Conservation (phyloP, 2,113 vertebrate species). For the Tringa solitaria region DNA sequence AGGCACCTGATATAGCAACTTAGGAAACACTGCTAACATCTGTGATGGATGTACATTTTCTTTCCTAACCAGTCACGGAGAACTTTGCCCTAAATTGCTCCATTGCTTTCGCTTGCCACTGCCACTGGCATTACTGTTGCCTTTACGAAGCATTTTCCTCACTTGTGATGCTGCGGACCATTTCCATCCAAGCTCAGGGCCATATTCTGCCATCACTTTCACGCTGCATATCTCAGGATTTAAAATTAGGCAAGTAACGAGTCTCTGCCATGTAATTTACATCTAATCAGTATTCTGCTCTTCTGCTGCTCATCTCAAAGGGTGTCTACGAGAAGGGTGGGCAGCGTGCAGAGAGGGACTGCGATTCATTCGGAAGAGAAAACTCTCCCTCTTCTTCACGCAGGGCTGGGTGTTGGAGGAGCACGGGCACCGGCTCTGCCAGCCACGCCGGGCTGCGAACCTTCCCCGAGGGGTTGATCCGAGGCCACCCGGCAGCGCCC, state of each 20-base stretch:
- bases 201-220: constrained; percentile 59
- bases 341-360: constrained; percentile 5
- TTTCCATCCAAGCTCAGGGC: constrained; percentile 57
- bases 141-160: constrained; percentile 55
- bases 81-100: constrained; percentile 42
- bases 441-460: neutral
- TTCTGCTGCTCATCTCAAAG: constrained; percentile 48
- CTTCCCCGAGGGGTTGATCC: neutral
- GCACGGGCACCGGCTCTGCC: neutral
- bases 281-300: constrained; percentile 60
- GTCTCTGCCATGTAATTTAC: constrained; percentile 59
- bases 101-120: neutral
- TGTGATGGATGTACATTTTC: neutral
- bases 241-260: constrained; percentile 65
- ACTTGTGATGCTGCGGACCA: constrained; percentile 26
- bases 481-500: neutral
- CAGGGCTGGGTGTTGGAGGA: neutral
- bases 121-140: neutral
- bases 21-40: neutral
- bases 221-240: constrained; percentile 59
- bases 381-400: neutral
- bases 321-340: constrained; percentile 57
- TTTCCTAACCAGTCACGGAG: neutral
- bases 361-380: constrained; percentile 25
- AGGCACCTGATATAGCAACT: neutral